Evolutionary conservation across 53 echinoderm and acorn worm genomes (phyloP).

Genomic region (Echinometra lucunter): DNA sequence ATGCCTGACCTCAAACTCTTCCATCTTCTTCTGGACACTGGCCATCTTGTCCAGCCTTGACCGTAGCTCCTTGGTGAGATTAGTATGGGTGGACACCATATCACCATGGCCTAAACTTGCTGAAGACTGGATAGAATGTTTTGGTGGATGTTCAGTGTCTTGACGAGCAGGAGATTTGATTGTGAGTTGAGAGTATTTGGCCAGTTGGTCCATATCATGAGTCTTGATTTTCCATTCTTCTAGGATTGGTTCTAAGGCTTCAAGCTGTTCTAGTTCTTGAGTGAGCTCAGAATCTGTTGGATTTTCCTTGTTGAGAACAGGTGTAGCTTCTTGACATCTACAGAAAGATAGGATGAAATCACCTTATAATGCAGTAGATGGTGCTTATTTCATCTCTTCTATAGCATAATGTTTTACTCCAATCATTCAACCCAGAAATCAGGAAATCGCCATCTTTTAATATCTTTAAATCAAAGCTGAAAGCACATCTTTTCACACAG

Average conservation of each 20-base stretch:
- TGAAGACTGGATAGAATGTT: neutral
- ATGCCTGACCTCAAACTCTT: constrained; percentile 78
- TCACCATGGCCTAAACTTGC: constrained; percentile 25
- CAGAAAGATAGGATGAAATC: neutral
- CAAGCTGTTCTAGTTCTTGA: constrained; percentile 68
- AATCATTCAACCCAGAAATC: too few relatives aligned
- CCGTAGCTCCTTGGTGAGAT: constrained; percentile 66
- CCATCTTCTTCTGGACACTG: constrained; percentile 63
- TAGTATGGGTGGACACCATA: constrained; percentile 66
- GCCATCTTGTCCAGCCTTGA: constrained; percentile 70
- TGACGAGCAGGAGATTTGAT: constrained; percentile 43
- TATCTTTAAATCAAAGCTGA: too few relatives aligned
- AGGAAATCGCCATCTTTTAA: too few relatives aligned
- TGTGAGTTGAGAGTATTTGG: constrained; percentile 69
- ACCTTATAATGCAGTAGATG: neutral
- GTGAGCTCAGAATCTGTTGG: constrained; percentile 56
- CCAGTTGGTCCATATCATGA: constrained; percentile 72
- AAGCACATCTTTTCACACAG: too few relatives aligned
- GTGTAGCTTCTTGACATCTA: constrained; percentile 63
- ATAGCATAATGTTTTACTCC: too few relatives aligned
- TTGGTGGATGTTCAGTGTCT: neutral
- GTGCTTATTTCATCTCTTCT: too few relatives aligned
- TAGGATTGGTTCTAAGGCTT: constrained; percentile 61
- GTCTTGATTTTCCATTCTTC: constrained; percentile 72
- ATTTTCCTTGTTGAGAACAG: constrained; percentile 53